These are phyloP conservation scores for Anoplius nigerrimus DNA, from an alignment of 2,888 invertebrate species.

Conservation along the genomic window DNA sequence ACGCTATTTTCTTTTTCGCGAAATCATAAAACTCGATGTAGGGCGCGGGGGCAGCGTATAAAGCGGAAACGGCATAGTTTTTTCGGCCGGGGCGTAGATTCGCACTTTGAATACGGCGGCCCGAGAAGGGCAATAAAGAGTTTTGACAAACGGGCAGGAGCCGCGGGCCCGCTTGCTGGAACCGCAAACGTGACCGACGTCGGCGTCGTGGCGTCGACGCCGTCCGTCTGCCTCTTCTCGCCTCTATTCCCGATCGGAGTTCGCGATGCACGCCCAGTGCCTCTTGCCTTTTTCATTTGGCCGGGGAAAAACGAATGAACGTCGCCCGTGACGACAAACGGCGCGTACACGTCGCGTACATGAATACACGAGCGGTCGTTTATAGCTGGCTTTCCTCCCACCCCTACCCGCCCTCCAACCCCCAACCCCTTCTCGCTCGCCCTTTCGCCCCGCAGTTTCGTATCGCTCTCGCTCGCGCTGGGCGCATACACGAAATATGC, in stretches of 20 bases:
- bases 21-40: conserved; percentile 56
- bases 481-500: no score
- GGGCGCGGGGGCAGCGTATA: conserved; percentile 33
- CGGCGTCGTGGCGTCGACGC: not conserved
- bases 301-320: conserved; percentile 63
- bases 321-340: conserved; percentile 55
- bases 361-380: conserved; percentile 51
- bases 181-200: not conserved
- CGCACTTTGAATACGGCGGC: conserved; percentile 67
- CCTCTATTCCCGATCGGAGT: conserved; percentile 12
- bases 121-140: conserved; percentile 69
- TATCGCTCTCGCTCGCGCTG: conserved; percentile 14
- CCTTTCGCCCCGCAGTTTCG: not conserved
- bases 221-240: conserved; percentile 12
- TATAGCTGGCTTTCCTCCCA: conserved; percentile 25
- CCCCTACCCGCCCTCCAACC: conserved; percentile 1
- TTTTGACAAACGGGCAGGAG: conserved; percentile 70
- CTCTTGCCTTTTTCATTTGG: conserved; percentile 59
- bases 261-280: conserved; percentile 42
- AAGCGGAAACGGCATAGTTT: conserved; percentile 61
- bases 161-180: conserved; percentile 25
- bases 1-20: not conserved
- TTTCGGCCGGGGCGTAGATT: conserved; percentile 52
- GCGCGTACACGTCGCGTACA: conserved; percentile 55
- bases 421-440: not conserved